A percentile compares a stretch with the other conserved stretches of the same genome.
These are phyloP conservation scores for Aphis gossypii DNA, from an alignment of 1,140 invertebrate species.

Conservation along the genomic window DNA sequence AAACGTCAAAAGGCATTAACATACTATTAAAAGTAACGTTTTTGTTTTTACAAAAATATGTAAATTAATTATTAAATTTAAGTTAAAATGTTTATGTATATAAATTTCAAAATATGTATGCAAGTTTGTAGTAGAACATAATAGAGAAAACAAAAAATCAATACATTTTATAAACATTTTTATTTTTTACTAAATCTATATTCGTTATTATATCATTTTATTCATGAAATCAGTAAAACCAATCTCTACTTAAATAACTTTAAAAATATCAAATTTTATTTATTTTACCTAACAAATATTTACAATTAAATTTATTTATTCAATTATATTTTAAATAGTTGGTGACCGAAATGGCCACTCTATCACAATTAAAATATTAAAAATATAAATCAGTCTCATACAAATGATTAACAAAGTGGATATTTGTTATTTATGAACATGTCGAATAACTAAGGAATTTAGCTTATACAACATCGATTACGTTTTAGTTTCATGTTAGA, in stretches of 20 bases:
- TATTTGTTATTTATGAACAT: constrained; percentile 23
- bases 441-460: neutral
- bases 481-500: neutral
- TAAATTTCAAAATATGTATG: neutral
- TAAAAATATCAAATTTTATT: constrained; percentile 43
- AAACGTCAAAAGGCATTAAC: no score
- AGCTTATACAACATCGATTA: constrained; percentile 25
- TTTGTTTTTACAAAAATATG: neutral
- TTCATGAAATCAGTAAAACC: neutral
- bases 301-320: constrained; percentile 31
- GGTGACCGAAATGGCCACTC: neutral
- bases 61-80: neutral
- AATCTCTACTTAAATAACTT: neutral
- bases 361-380: constrained; percentile 49
- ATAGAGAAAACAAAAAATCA: neutral
- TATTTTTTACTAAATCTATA: neutral
- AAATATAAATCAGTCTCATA: constrained; percentile 56
- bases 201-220: neutral
- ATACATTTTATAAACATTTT: neutral
- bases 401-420: constrained; percentile 11
- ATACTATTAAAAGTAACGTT: no score
- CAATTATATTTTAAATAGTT: constrained; percentile 43
- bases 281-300: constrained; percentile 24
- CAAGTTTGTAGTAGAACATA: neutral
- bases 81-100: neutral